A percentile compares a stretch with the other conserved stretches of the same genome.
These are phyloP conservation scores for Oncorhynchus mykiss DNA, from an alignment of 2,113 vertebrate genomes.

Conservation along the genomic window DNA sequence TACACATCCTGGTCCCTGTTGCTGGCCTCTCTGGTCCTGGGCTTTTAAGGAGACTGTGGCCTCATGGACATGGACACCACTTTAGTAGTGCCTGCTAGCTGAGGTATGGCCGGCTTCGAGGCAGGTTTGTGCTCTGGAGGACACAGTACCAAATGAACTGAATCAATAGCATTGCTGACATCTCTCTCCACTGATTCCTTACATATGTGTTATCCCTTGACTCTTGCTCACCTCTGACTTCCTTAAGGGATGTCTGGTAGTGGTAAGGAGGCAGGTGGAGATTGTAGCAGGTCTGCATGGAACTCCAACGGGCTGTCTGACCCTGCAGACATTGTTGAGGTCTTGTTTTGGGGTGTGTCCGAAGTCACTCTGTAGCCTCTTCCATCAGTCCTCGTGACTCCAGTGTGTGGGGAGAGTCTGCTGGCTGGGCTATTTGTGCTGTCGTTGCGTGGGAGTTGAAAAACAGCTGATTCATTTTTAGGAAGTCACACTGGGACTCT, in stretches of 20 bases:
- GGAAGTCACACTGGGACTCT: constrained; percentile 56
- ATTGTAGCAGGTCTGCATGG: constrained; percentile 3
- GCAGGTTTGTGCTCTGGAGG: neutral
- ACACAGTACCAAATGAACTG: neutral
- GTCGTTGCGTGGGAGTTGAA: neutral
- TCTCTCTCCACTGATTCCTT: constrained; percentile 3
- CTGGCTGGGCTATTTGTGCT: neutral
- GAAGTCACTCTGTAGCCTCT: neutral
- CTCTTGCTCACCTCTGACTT: constrained; percentile 13
- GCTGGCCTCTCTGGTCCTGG: neutral
- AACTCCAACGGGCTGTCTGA: constrained; percentile 17
- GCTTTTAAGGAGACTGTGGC: constrained; percentile 34
- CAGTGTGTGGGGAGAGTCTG: neutral
- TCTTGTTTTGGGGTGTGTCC: neutral
- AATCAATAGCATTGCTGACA: neutral
- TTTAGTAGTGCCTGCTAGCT: constrained; percentile 61
- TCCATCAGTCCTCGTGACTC: constrained; percentile 1
- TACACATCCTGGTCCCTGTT: constrained; percentile 1
- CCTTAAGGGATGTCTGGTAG: constrained; percentile 11
- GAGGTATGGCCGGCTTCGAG: constrained; percentile 61
- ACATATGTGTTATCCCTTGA: constrained; percentile 12
- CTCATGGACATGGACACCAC: constrained; percentile 45
- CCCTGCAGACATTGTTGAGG: neutral
- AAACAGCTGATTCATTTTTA: constrained; percentile 2
- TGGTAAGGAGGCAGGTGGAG: constrained; percentile 7